Evolutionary conservation across 1,140 invertebrate genomes (phyloP).

Genomic region (Drosophila neocordata): DNA sequence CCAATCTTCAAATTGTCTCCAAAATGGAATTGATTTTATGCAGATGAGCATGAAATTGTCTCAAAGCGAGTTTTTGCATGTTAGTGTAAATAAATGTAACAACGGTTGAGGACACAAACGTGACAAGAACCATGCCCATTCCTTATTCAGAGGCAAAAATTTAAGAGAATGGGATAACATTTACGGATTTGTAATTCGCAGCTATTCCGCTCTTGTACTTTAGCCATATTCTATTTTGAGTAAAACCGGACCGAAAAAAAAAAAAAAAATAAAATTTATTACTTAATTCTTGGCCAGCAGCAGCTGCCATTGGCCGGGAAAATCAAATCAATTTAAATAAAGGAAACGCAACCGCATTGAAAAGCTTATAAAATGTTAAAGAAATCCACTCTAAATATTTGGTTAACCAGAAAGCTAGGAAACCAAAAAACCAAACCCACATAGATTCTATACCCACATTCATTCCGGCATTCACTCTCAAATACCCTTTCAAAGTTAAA

Average conservation of each 20-base stretch:
- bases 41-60: conserved; percentile 83
- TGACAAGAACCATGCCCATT: conserved; percentile 41
- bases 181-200: conserved; percentile 57
- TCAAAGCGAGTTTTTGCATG: conserved; percentile 73
- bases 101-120: conserved; percentile 43
- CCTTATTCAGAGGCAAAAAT: background rate
- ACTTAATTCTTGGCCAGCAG: conserved; percentile 52
- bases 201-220: conserved; percentile 27
- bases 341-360: conserved; percentile 37
- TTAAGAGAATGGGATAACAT: conserved; percentile 32
- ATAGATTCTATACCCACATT: background rate
- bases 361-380: conserved; percentile 61
- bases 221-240: conserved; percentile 5
- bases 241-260: too few relatives aligned
- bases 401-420: conserved; percentile 58
- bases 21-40: conserved; percentile 83
- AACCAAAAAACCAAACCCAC: conserved; percentile 20
- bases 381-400: conserved; percentile 74
- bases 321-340: conserved; percentile 66
- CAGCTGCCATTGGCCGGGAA: conserved; percentile 45
- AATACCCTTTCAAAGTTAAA: conserved; percentile 40
- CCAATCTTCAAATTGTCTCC: conserved; percentile 83
- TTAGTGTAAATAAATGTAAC: conserved; percentile 79
- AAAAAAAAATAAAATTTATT: conserved; percentile 48
- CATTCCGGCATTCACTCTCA: conserved; percentile 2